phyloP scores from a whole-genome alignment of 2,113 vertebrate species.

The Tyto alba region DNA sequence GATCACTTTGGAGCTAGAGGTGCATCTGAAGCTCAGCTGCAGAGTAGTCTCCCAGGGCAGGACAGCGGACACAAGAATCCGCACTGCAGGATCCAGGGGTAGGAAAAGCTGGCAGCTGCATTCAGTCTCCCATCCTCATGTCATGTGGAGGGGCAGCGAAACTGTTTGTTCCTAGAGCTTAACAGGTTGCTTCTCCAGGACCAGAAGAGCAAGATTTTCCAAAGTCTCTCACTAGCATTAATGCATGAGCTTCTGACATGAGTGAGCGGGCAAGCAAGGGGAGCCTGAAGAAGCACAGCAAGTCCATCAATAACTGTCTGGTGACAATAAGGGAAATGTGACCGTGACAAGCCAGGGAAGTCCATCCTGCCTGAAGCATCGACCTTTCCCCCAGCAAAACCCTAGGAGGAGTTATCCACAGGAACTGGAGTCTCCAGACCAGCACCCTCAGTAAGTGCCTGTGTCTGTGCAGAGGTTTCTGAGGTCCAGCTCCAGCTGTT shows the following conservation, averaged over 20 bases:
- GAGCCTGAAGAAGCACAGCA: not conserved
- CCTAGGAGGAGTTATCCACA: not conserved
- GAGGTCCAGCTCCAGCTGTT: conserved; percentile 88
- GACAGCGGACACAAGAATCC: not conserved
- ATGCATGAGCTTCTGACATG: not conserved
- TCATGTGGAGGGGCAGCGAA: not conserved
- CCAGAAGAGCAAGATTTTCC: not conserved
- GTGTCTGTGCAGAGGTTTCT: conserved; percentile 76
- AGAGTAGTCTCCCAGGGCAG: not conserved
- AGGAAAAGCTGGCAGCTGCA: not conserved
- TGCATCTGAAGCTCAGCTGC: not conserved
- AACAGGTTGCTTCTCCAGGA: not conserved
- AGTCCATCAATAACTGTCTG: not conserved
- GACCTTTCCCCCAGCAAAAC: conserved; percentile 21
- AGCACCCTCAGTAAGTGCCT: conserved; percentile 56
- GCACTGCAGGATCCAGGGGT: too few relatives aligned
- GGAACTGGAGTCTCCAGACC: not conserved
- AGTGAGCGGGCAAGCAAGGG: not conserved
- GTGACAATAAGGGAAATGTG: not conserved
- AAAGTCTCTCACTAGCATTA: not conserved
- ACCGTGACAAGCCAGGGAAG: not conserved
- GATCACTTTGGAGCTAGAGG: not conserved
- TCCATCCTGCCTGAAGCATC: not conserved
- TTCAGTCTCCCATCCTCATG: not conserved
- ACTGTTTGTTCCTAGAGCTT: not conserved